Evolutionary conservation across 2,888 invertebrate species (phyloP).

Genomic region (Bombylius discolor): DNA sequence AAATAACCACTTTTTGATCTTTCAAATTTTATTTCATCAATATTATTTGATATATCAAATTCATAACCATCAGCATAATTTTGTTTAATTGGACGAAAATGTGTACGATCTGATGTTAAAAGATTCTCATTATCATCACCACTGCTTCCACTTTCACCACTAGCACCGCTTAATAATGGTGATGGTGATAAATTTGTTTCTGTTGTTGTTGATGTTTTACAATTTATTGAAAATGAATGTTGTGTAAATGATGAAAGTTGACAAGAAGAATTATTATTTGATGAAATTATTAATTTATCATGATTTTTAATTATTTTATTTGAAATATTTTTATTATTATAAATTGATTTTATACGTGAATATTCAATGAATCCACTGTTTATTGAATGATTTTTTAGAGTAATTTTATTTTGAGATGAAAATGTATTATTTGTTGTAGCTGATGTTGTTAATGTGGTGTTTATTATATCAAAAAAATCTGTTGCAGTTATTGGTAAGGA

Average conservation of each 20-base stretch:
- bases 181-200: not conserved
- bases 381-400: constrained; percentile 24
- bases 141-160: too few relatives aligned
- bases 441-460: too few relatives aligned
- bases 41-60: constrained; percentile 50
- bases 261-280: too few relatives aligned
- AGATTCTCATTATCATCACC: constrained; percentile 46
- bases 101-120: constrained; percentile 63
- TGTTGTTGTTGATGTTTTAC: too few relatives aligned
- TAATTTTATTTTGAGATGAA: constrained; percentile 13
- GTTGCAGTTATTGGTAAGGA: too few relatives aligned
- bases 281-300: too few relatives aligned
- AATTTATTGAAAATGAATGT: too few relatives aligned
- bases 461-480: too few relatives aligned
- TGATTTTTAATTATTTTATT: not conserved
- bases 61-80: constrained; percentile 56
- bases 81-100: constrained; percentile 69
- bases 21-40: constrained; percentile 51
- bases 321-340: not conserved
- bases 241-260: too few relatives aligned
- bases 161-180: not conserved
- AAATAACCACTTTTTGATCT: constrained; percentile 53
- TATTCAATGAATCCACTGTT: constrained; percentile 24
- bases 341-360: constrained; percentile 20
- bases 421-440: not conserved